Percentiles rank a stretch among this genome's conserved stretches.
Evolutionary conservation across 1,140 invertebrate species (phyloP).

Genomic region (Drosophila nigromelanica): DNA sequence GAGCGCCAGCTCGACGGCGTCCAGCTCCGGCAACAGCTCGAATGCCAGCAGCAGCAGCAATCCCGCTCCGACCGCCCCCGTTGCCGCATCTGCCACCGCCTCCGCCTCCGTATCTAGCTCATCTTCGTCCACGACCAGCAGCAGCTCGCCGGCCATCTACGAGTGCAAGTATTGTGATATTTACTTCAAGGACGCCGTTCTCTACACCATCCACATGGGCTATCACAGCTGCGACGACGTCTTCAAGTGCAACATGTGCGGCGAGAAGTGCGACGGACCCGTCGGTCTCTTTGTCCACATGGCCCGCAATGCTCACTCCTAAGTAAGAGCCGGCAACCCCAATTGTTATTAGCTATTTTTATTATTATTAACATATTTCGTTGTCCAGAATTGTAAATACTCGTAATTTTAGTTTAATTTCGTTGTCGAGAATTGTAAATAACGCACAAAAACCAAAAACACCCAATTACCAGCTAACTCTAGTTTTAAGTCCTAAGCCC

Average conservation of each 20-base stretch:
- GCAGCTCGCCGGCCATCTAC: constrained; percentile 83
- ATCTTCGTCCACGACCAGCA: constrained; percentile 30
- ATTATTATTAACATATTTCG: constrained; percentile 67
- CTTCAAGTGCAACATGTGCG: constrained; percentile 97
- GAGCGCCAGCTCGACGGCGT: constrained; percentile 73
- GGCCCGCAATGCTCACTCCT: constrained; percentile 91
- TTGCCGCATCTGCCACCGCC: constrained; percentile 40
- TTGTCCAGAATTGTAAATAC: constrained; percentile 81
- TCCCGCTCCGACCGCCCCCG: constrained; percentile 50
- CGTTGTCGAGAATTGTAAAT: constrained; percentile 81
- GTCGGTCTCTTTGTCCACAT: constrained; percentile 97
- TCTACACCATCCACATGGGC: constrained; percentile 98
- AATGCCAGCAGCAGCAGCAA: constrained; percentile 85
- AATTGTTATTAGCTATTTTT: constrained; percentile 52
- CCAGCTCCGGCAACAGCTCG: constrained; percentile 78
- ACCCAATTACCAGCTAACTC: constrained; percentile 18
- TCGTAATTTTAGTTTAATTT: constrained; percentile 65
- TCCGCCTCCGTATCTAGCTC: constrained; percentile 34
- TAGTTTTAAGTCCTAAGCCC: constrained; percentile 58
- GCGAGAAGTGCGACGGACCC: constrained; percentile 91
- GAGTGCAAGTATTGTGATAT: constrained; percentile 95
- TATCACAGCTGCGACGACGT: constrained; percentile 96
- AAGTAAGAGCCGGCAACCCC: constrained; percentile 46
- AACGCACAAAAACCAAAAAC: constrained; percentile 42
- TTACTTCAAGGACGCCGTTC: constrained; percentile 93